Base-by-base conservation (phyloP, 2,888 invertebrate species). In the Cataglyphis altisquamis region DNA sequence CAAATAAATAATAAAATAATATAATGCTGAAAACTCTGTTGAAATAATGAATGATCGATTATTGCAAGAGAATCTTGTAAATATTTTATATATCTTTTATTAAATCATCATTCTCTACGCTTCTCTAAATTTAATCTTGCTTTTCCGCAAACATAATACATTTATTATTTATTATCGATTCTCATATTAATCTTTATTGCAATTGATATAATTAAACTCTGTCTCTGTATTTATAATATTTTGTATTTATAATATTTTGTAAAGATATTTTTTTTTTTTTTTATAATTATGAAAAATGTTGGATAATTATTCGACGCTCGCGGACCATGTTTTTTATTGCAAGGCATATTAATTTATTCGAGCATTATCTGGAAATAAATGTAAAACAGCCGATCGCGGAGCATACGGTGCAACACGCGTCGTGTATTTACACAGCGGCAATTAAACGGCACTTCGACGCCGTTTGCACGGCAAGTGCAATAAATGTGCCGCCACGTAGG, bases 371-470 rank as follows among this genome's bases (percentile, higher is more conserved):
- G 52, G 39, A 67, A 67, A 77, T 55, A 67, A 67, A 77, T 67
- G 39, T 48, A 48, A 48, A 25, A 39, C n/a, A 55, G 9, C 12
- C 29, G 63, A n/a, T 32, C 21, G 45, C 62, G 63, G n/a, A 29
- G 29, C 41, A n/a, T 29, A 60, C 25, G 32, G 32, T 21, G 48
- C 48, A 25, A 36, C 25, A 32, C 60, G 39, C 32, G n/a, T 63
- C 66, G 67, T 25, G 68, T 67, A 67, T 77, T 77, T 77, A 67
- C 45, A 74, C 52, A 25, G 39, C 39, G 68, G 68, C 68, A 68
- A 77, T 77, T 77, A 77, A 77, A 68, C 52, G 77, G 52, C 77
- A 55, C 39, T 67, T 67, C 39, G 52, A 25, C 15, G 52, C 29
- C 29, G 39, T 15, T 18, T 36, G 52, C 9, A 18, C 25, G 39